A percentile compares a stretch with the other conserved stretches of the same genome.
Conservation (phyloP, 2,888 invertebrate genomes). For the Nysson spinosus region DNA sequence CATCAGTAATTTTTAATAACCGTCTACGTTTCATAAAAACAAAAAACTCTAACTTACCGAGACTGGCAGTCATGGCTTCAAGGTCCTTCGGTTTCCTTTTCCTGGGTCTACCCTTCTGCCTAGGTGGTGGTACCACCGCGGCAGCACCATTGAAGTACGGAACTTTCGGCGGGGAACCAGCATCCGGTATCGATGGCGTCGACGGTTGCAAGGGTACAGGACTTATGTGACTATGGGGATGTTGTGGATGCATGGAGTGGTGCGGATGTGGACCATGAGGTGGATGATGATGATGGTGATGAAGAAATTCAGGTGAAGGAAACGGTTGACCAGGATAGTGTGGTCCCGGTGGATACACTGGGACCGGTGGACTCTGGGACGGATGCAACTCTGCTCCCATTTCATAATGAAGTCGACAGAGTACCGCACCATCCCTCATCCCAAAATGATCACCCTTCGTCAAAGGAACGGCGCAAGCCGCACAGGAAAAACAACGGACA, state of each 20-base stretch:
- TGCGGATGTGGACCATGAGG: conserved; percentile 67
- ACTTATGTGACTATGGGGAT: conserved; percentile 76
- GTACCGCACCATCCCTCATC: conserved; percentile 91
- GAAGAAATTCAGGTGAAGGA: conserved; percentile 78
- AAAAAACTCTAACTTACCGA: conserved; percentile 83
- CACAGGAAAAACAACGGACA: conserved; percentile 96
- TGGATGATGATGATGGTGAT: conserved; percentile 63
- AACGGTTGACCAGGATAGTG: conserved; percentile 80
- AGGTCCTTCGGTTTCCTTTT: conserved; percentile 95
- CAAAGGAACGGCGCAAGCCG: conserved; percentile 90
- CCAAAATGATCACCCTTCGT: conserved; percentile 97
- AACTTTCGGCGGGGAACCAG: conserved; percentile 77
- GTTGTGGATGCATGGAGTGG: conserved; percentile 76
- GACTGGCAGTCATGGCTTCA: conserved; percentile 90
- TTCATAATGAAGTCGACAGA: conserved; percentile 89
- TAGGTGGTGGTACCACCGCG: conserved; percentile 81
- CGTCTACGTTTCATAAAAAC: background rate
- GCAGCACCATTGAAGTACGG: conserved; percentile 81
- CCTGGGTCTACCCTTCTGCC: conserved; percentile 95
- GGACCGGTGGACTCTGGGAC: conserved; percentile 74
- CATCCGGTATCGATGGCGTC: conserved; percentile 80
- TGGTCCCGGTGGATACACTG: conserved; percentile 75
- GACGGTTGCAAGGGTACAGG: conserved; percentile 79
- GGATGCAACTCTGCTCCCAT: conserved; percentile 77
- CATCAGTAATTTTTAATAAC: too few relatives aligned